Percentiles rank a stretch among this genome's conserved stretches.
Conservation (phyloP, 2,113 vertebrate genomes). For the Brienomyrus longianalis region DNA sequence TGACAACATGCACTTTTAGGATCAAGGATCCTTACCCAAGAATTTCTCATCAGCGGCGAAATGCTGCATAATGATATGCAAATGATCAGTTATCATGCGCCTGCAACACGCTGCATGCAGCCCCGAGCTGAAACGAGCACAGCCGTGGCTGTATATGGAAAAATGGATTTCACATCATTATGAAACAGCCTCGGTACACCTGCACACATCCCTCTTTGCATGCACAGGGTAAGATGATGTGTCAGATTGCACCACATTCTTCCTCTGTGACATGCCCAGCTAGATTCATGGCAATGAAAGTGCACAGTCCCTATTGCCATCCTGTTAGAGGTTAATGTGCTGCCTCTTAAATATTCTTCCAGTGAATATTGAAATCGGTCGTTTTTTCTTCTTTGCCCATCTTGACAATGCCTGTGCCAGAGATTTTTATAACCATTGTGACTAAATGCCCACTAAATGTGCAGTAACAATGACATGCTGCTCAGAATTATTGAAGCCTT, state of each 20-base stretch:
- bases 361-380: not conserved
- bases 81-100: constrained; percentile 14
- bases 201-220: not conserved
- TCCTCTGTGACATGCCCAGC: not conserved
- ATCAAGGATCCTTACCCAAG: constrained; percentile 6
- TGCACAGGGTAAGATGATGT: not conserved
- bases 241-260: not conserved
- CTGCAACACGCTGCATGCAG: not conserved
- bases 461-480: not conserved
- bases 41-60: constrained; percentile 10
- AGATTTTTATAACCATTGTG: not conserved
- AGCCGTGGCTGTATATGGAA: not conserved
- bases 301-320: not conserved
- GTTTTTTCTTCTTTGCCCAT: not conserved
- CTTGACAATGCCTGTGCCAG: not conserved
- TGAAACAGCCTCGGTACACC: constrained; percentile 1
- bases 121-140: not conserved
- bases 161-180: constrained; percentile 12
- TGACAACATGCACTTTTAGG: constrained; percentile 9
- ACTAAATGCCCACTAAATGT: constrained; percentile 6
- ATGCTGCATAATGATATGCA: constrained; percentile 16
- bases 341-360: not conserved
- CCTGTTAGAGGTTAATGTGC: not conserved
- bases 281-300: not conserved
- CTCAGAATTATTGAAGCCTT: not conserved